phyloP scores from a whole-genome alignment of 2,113 vertebrate genomes.

The Pygathrix nemaeus region DNA sequence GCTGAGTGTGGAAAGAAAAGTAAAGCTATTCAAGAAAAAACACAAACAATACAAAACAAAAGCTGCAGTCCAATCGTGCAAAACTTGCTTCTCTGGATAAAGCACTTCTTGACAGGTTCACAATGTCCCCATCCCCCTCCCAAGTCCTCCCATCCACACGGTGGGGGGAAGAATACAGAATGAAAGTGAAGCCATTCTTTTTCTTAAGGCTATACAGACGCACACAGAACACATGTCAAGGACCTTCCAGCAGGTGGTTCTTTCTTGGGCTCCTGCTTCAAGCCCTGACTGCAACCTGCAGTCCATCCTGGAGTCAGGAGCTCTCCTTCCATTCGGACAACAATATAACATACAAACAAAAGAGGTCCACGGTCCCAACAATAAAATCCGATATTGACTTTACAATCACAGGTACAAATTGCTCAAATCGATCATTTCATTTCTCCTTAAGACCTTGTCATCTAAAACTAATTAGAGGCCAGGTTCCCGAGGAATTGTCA shows the following conservation, averaged over 20 bases:
- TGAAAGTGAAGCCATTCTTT: constrained; percentile 88
- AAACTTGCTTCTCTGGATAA: constrained; percentile 94
- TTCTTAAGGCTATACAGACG: constrained; percentile 96
- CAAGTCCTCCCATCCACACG: neutral
- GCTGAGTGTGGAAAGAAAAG: neutral
- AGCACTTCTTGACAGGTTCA: constrained; percentile 92
- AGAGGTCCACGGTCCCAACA: constrained; percentile 88
- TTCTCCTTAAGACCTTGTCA: constrained; percentile 92
- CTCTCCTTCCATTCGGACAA: constrained; percentile 78
- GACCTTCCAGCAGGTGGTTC: constrained; percentile 83
- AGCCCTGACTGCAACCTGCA: constrained; percentile 70
- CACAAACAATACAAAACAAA: constrained; percentile 92
- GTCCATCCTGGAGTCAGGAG: constrained; percentile 78
- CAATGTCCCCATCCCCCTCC: constrained; percentile 89
- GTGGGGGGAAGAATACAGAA: constrained; percentile 82
- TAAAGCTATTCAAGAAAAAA: constrained; percentile 75
- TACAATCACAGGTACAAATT: constrained; percentile 91
- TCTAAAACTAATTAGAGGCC: constrained; percentile 91
- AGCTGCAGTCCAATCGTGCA: constrained; percentile 93
- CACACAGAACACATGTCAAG: constrained; percentile 89
- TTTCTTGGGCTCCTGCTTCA: constrained; percentile 79
- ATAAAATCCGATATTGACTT: constrained; percentile 91
- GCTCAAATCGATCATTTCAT: constrained; percentile 88
- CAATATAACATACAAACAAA: constrained; percentile 76
- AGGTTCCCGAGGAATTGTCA: constrained; percentile 92